Evolutionary conservation across 2,888 invertebrate genomes (phyloP).

Genomic region (Syrista parreyssii): DNA sequence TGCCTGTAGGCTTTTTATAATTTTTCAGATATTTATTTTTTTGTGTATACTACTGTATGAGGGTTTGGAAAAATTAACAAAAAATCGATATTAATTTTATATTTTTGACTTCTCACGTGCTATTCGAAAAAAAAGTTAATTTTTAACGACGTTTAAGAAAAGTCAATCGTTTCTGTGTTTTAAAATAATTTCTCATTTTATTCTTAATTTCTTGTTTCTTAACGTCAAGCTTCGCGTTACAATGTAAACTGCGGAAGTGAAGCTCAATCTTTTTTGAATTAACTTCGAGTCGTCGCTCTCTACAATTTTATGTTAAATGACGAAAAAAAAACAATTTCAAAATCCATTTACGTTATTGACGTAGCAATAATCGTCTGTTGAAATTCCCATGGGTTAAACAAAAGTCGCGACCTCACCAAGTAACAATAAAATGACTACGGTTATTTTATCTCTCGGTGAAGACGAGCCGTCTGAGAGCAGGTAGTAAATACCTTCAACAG

Average conservation of each 20-base stretch:
- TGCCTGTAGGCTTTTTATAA: background rate
- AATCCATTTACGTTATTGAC: background rate
- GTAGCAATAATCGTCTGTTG: background rate
- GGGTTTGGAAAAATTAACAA: background rate
- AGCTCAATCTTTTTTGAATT: background rate
- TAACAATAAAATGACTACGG: background rate
- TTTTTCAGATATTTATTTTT: background rate
- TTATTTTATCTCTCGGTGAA: background rate
- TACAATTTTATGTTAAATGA: background rate
- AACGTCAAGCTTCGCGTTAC: background rate
- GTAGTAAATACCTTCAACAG: constrained; percentile 35
- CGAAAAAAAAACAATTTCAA: background rate
- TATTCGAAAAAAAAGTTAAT: background rate
- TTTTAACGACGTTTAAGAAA: background rate
- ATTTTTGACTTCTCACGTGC: background rate
- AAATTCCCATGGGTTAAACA: background rate
- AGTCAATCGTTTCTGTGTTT: background rate
- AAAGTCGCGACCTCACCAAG: background rate
- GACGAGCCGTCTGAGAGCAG: constrained; percentile 18
- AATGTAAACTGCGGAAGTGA: background rate
- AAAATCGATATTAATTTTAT: background rate
- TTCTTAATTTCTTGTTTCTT: background rate
- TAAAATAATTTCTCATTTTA: background rate
- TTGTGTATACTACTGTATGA: background rate
- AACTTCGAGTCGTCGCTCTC: background rate